Evolutionary conservation across 2,888 invertebrate species (phyloP), one percentile per base, ranked within the genome.

Genomic region (Cynaeus angustus): DNA sequence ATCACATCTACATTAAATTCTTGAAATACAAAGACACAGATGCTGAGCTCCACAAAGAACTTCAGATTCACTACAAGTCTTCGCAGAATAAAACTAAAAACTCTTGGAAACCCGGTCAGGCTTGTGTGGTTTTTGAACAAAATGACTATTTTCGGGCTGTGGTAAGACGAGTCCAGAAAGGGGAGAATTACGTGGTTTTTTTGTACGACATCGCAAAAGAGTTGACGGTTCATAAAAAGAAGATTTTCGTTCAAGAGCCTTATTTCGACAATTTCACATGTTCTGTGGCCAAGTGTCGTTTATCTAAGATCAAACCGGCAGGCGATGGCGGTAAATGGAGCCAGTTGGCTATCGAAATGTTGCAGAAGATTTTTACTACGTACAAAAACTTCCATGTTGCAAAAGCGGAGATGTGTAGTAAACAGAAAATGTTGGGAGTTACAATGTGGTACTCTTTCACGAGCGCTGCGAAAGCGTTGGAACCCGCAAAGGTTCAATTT

Each of bases 281-380:
- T 68, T 89, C 89, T 0, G 89, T 90, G 0, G 85, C 91, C 14
- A 89, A 88, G 73, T 92, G 94, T 71, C 91, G 91, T 79, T 81
- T 96, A 55, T 89, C 88, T 0, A 91, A 92, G 13, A 88, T 95
- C 7, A 83, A 86, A 16, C 91, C 95, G 0, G 91, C 92, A 0
- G 91, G 92, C 0, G 91, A 89, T 0, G 86, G 87, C 0, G 74
- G 76, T 0, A 86, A 86, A 16, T 92, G 92, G 92, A 88, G 89
- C 0, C 85, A 86, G 0, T 78, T 89, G 0, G 88, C 93, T 0
- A 89, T 89, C 26, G 89, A 91, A 72, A 88, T 86, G 72, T 86
- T 94, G 0, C 41, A 72, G 28, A 53, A 73, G 12, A 83, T 89
- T 1, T 81, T 91, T 1, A 83, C 85, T 0, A 85, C 84, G 0